Conservation (phyloP, 2,113 vertebrate genomes). For the Oreotrochilus melanogaster region DNA sequence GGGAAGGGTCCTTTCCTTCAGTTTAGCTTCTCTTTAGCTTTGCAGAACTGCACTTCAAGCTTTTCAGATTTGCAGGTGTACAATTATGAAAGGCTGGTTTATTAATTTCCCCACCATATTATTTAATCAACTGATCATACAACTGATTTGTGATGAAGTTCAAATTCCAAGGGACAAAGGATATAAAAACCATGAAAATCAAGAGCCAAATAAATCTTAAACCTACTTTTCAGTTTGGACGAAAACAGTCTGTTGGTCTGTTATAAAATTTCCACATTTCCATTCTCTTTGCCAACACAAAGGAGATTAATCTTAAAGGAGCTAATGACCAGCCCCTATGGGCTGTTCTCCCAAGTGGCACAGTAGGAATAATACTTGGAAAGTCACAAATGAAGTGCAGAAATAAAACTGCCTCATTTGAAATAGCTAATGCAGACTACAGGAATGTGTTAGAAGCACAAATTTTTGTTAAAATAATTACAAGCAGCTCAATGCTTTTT, state of each 20-base stretch:
- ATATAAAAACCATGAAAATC: neutral
- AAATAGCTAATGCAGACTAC: neutral
- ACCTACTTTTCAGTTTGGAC: neutral
- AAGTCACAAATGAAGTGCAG: neutral
- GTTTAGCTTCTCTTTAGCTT: slow-evolving; percentile 21
- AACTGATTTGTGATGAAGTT: neutral
- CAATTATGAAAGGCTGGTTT: neutral
- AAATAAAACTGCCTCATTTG: neutral
- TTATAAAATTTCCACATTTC: neutral
- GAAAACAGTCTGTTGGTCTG: neutral
- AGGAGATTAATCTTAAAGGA: neutral
- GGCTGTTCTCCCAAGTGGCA: neutral
- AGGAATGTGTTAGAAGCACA: neutral
- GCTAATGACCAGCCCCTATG: neutral
- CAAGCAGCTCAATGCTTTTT: neutral
- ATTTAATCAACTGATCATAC: neutral
- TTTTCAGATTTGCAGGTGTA: neutral
- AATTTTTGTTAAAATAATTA: neutral
- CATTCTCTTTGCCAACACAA: neutral
- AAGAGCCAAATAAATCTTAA: neutral
- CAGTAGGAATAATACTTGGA: neutral
- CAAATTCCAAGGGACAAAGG: neutral
- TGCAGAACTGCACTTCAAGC: neutral
- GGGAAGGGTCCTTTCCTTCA: neutral
- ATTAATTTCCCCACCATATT: neutral